These are phyloP conservation scores for Nasonia giraulti DNA, from an alignment of 1,140 invertebrate species.

Conservation along the genomic window DNA sequence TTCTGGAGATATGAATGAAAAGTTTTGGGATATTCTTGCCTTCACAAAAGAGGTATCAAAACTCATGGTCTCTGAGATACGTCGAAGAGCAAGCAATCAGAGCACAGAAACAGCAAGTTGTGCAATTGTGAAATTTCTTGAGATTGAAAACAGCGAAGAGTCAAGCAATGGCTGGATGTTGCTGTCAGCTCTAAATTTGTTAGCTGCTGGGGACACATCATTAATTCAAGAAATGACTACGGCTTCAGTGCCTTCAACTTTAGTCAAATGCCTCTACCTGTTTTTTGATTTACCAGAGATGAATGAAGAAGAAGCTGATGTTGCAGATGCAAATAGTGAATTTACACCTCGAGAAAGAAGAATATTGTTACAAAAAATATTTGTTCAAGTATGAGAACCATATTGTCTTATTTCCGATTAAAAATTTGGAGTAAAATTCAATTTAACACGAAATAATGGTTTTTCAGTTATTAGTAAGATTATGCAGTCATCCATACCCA, in stretches of 20 bases:
- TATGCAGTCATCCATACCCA: slow-evolving; percentile 93
- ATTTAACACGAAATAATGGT: background rate
- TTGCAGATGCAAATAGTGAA: slow-evolving; percentile 84
- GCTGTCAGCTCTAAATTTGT: slow-evolving; percentile 91
- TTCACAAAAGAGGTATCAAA: slow-evolving; percentile 96
- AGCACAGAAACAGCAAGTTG: slow-evolving; percentile 96
- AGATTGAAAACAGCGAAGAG: slow-evolving; percentile 94
- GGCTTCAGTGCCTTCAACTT: slow-evolving; percentile 94
- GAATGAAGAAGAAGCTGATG: slow-evolving; percentile 86
- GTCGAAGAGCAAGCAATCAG: slow-evolving; percentile 94
- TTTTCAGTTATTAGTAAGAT: slow-evolving; percentile 88
- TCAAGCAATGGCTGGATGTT: slow-evolving; percentile 98
- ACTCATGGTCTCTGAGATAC: slow-evolving; percentile 96
- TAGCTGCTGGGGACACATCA: slow-evolving; percentile 88
- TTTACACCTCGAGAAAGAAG: slow-evolving; percentile 93
- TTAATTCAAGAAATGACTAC: slow-evolving; percentile 94
- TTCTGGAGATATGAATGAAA: slow-evolving; percentile 94
- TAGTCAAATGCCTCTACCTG: slow-evolving; percentile 98
- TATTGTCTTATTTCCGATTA: background rate
- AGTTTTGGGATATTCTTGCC: slow-evolving; percentile 93
- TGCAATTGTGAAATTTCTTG: slow-evolving; percentile 96
- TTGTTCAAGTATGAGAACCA: slow-evolving; percentile 85
- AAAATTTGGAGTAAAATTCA: background rate
- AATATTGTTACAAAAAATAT: slow-evolving; percentile 95
- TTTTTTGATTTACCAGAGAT: slow-evolving; percentile 98